Evolutionary conservation across 2,888 invertebrate genomes (phyloP).

Genomic region (Entomobrya multifasciata): DNA sequence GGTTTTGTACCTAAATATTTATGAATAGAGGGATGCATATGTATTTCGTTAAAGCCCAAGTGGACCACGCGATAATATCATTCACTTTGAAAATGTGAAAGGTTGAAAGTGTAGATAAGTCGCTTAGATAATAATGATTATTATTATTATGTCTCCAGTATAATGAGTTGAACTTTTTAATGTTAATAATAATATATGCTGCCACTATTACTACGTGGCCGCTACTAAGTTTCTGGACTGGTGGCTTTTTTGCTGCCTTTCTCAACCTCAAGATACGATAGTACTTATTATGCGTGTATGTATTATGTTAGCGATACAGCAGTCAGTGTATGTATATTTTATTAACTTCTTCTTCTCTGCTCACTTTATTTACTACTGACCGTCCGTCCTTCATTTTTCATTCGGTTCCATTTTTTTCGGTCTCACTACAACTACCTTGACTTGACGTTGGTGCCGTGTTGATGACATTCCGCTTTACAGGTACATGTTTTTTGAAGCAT

Average conservation of each 20-base stretch:
- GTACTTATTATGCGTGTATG: too few species aligned
- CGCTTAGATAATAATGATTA: slow-evolving; percentile 54
- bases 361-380: not conserved
- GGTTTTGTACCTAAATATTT: not conserved
- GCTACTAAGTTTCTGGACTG: too few species aligned
- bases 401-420: not conserved
- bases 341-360: not conserved
- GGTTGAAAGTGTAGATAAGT: slow-evolving; percentile 52
- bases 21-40: not conserved
- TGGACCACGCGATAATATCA: slow-evolving; percentile 61
- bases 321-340: too few species aligned
- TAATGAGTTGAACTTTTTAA: slow-evolving; percentile 54
- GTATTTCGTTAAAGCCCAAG: slow-evolving; percentile 44
- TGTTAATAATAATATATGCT: slow-evolving; percentile 24
- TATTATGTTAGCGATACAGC: too few species aligned
- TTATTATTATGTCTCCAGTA: slow-evolving; percentile 52
- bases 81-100: slow-evolving; percentile 40
- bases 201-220: too few species aligned
- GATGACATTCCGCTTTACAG: slow-evolving; percentile 13
- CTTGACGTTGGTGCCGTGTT: not conserved
- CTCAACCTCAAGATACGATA: too few species aligned
- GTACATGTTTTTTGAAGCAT: slow-evolving; percentile 3
- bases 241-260: too few species aligned
- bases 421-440: too few species aligned
- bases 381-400: slow-evolving; percentile 25